These are phyloP conservation scores for Aphaenogaster floridana DNA, from an alignment of 1,140 invertebrate genomes.

Conservation along the genomic window DNA sequence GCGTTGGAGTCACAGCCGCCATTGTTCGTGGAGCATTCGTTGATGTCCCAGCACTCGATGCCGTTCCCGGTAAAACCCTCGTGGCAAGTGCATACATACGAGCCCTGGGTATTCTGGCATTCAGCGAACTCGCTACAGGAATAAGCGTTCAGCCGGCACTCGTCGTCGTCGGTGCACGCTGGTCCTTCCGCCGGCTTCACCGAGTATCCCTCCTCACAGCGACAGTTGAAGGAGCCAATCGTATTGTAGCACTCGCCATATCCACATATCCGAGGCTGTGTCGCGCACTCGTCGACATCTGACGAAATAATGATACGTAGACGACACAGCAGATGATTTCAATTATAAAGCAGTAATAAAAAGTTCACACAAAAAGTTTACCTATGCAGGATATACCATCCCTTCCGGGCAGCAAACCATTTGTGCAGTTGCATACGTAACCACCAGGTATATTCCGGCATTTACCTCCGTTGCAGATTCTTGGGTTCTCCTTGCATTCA, in stretches of 20 bases:
- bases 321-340: background rate
- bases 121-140: constrained; percentile 93
- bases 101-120: constrained; percentile 94
- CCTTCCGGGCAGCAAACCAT: constrained; percentile 90
- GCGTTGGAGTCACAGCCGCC: constrained; percentile 95
- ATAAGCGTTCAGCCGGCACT: constrained; percentile 93
- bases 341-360: background rate
- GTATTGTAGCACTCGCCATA: constrained; percentile 93
- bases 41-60: constrained; percentile 91
- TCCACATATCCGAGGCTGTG: constrained; percentile 91
- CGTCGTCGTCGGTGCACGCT: constrained; percentile 94
- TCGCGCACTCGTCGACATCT: constrained; percentile 92
- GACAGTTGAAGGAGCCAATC: constrained; percentile 94
- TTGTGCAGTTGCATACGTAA: constrained; percentile 92
- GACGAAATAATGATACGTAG: background rate
- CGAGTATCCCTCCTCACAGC: constrained; percentile 93
- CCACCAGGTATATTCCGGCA: constrained; percentile 93
- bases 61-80: constrained; percentile 95
- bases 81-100: constrained; percentile 93
- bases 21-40: constrained; percentile 93
- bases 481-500: constrained; percentile 92
- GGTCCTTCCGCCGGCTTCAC: constrained; percentile 91
- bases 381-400: constrained; percentile 91
- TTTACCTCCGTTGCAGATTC: constrained; percentile 94
- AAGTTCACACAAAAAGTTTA: constrained; percentile 72